phyloP scores from a whole-genome alignment of 2,797 vertebrate species.

The Acropternis orthonyx region DNA sequence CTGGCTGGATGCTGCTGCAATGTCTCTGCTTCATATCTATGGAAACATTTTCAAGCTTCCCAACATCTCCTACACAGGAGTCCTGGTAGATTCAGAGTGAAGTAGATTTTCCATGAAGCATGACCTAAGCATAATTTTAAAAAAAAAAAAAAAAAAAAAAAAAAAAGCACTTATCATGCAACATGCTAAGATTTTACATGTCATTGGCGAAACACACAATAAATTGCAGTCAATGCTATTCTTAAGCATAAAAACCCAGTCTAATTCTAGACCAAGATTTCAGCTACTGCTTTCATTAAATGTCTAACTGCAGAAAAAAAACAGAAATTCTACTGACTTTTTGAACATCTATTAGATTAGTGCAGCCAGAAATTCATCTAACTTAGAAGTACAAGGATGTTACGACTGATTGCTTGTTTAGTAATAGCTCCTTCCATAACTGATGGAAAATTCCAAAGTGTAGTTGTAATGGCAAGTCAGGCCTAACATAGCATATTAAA shows the following conservation, averaged over 20 bases:
- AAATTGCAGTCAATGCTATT: not conserved
- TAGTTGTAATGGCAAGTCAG: not conserved
- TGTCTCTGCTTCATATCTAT: not conserved
- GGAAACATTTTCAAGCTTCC: slow-evolving; percentile 26
- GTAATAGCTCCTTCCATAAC: not conserved
- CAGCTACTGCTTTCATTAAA: not conserved
- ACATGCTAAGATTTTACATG: not conserved
- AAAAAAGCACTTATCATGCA: not conserved
- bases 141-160: not conserved
- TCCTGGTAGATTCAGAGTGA: not conserved
- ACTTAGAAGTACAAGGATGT: not conserved
- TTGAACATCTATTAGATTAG: not conserved
- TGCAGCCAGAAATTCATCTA: not conserved
- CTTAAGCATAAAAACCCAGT: not conserved
- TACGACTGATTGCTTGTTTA: not conserved
- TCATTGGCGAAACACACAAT: not conserved
- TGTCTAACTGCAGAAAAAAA: not conserved
- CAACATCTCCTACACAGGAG: not conserved
- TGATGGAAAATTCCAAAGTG: not conserved
- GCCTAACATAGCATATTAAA: not conserved
- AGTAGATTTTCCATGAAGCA: not conserved
- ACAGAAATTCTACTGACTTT: not conserved
- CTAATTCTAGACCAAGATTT: not conserved
- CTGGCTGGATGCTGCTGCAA: not conserved
- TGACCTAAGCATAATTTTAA: not conserved